Evolutionary conservation across 1,140 invertebrate species (phyloP), one percentile per base, ranked within the genome.

Genomic region (Saxidomus purpurata): DNA sequence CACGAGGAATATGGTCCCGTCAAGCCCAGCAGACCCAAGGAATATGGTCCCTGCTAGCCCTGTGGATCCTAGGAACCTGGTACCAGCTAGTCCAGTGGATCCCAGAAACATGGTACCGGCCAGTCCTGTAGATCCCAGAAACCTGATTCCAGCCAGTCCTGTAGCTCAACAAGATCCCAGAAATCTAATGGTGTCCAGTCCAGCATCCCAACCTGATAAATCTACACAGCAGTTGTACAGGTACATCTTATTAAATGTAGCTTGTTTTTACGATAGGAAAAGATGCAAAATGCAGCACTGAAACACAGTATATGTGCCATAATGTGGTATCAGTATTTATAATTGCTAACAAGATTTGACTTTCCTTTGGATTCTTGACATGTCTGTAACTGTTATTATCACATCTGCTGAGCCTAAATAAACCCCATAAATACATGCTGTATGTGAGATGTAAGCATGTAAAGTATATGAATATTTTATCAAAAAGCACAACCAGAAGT

Each of bases 31-130:
- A 47, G 83, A 85, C n/a, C 63, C 49, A 9, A 28, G 83, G 34
- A 85, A 76, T 36, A 76, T 85, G 67, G 47, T 85, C 2, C 43
- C 83, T 71, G 61, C 43, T 25, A 85, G 83, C 61, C 83, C 83
- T 49, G 83, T 71, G 28, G 83, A 85, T n/a, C 83, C 63, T 9
- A 49, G 83, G 15, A 85, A 71, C 36, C n/a, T 85, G 47, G 49
- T 85, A 36, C 63, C 83, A 74, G 63, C 83, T 1, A 85, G 83
- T 76, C 83, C 83, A 17, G 69, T 85, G 22, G 83, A 85, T 76
- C 83, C 40, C 3, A 74, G 83, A 76, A 71, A 71, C 28, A 52
- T 55, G 36, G 49, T 52, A 25, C 59, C 47, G 9, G 63, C 49
- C 15, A 74, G 63, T 55, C 83, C 83, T 15, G 61, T 36, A 28